A percentile compares a stretch with the other conserved stretches of the same genome.
Evolutionary conservation across 2,797 vertebrate species (phyloP).

Genomic region (Chelon labrosus): DNA sequence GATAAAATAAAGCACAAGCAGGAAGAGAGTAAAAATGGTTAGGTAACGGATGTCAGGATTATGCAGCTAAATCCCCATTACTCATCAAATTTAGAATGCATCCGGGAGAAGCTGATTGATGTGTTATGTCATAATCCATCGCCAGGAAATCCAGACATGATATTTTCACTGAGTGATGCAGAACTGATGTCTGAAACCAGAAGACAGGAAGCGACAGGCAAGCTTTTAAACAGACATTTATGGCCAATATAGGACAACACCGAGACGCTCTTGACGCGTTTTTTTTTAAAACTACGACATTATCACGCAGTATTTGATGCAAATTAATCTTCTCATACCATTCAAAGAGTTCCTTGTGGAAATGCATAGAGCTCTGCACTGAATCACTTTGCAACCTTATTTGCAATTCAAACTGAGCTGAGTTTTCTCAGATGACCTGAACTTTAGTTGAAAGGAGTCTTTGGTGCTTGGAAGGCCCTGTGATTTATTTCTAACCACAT

Average conservation of each 20-base stretch:
- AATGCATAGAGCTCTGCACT: not conserved
- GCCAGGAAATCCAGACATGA: constrained; percentile 38
- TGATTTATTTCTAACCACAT: not conserved
- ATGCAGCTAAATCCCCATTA: constrained; percentile 64
- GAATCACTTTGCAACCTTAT: not conserved
- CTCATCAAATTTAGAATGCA: constrained; percentile 59
- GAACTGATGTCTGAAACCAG: not conserved
- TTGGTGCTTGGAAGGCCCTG: not conserved
- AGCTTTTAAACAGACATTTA: not conserved
- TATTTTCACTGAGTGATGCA: constrained; percentile 19
- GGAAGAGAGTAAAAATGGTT: constrained; percentile 59
- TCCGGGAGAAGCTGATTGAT: constrained; percentile 43
- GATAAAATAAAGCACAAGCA: constrained; percentile 34
- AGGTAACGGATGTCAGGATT: constrained; percentile 73
- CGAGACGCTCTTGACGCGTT: too few species aligned
- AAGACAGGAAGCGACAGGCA: not conserved
- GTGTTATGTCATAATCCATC: constrained; percentile 74
- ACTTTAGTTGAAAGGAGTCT: not conserved
- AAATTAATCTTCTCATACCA: not conserved
- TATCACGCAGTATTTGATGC: not conserved
- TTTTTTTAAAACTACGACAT: not conserved
- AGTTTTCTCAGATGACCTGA: not conserved
- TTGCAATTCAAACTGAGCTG: constrained; percentile 8
- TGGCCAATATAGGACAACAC: too few species aligned
- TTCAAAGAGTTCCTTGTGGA: not conserved